Percentiles rank a stretch among this genome's conserved stretches.
Conservation (phyloP, 2,888 invertebrate species). For the Spisula solida region DNA sequence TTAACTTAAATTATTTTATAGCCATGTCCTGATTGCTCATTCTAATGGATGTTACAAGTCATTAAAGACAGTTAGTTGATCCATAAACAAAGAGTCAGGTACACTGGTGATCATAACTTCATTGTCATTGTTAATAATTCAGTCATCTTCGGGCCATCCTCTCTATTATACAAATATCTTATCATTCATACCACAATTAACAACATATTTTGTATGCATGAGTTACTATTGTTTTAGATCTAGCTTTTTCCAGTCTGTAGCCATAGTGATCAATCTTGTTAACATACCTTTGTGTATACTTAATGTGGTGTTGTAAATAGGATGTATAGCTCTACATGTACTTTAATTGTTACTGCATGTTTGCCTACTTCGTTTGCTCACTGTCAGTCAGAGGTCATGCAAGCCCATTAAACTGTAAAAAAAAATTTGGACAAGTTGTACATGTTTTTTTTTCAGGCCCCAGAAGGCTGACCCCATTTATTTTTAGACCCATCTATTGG, state of each 20-base stretch:
- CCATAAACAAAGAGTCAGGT: background rate
- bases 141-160: constrained; percentile 9
- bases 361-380: background rate
- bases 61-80: background rate
- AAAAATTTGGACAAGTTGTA: too few relatives aligned
- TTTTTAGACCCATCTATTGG: too few relatives aligned
- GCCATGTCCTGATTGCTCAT: constrained; percentile 3
- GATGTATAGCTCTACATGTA: too few relatives aligned
- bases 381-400: background rate
- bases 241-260: background rate
- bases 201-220: background rate
- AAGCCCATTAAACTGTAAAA: too few relatives aligned
- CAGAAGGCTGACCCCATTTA: too few relatives aligned
- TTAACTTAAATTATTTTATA: background rate
- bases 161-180: background rate
- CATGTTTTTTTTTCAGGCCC: too few relatives aligned
- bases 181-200: background rate
- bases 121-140: background rate
- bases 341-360: background rate
- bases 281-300: background rate
- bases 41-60: background rate
- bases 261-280: background rate
- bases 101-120: background rate
- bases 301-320: background rate
- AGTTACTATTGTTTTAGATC: constrained; percentile 6